Conservation (phyloP, 2,888 invertebrate genomes). For the Teleogryllus oceanicus region DNA sequence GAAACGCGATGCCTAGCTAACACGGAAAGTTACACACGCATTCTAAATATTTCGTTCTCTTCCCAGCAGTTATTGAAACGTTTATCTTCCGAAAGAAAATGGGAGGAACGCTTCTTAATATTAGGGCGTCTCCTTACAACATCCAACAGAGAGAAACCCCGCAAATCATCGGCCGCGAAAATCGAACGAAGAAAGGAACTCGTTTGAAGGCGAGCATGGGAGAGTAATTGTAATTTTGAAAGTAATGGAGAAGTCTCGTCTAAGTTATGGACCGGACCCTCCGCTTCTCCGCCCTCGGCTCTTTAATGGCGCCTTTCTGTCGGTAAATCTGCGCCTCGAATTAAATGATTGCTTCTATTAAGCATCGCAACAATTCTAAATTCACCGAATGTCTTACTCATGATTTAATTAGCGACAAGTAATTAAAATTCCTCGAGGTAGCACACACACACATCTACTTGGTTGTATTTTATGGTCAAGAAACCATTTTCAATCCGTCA, state of each 20-base stretch:
- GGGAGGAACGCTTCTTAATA: too few relatives aligned
- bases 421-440: background rate
- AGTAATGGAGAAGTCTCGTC: background rate
- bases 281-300: background rate
- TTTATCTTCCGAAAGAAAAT: too few relatives aligned
- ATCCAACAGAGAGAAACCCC: too few relatives aligned
- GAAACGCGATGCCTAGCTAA: too few relatives aligned
- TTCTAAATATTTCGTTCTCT: too few relatives aligned
- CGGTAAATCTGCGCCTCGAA: background rate
- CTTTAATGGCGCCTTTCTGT: background rate
- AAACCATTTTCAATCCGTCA: background rate
- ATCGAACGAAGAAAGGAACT: too few relatives aligned
- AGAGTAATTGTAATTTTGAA: background rate
- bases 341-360: background rate
- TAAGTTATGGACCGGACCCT: background rate
- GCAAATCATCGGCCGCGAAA: too few relatives aligned
- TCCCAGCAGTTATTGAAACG: too few relatives aligned
- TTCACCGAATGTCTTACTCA: background rate
- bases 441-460: background rate
- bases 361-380: background rate
- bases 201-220: too few relatives aligned
- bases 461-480: background rate
- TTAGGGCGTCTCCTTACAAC: too few relatives aligned
- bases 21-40: too few relatives aligned
- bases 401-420: background rate